A percentile compares a stretch with the other conserved stretches of the same genome.
Evolutionary conservation across 2,797 vertebrate species (phyloP).

Genomic region (Sebastolobus altivelis): DNA sequence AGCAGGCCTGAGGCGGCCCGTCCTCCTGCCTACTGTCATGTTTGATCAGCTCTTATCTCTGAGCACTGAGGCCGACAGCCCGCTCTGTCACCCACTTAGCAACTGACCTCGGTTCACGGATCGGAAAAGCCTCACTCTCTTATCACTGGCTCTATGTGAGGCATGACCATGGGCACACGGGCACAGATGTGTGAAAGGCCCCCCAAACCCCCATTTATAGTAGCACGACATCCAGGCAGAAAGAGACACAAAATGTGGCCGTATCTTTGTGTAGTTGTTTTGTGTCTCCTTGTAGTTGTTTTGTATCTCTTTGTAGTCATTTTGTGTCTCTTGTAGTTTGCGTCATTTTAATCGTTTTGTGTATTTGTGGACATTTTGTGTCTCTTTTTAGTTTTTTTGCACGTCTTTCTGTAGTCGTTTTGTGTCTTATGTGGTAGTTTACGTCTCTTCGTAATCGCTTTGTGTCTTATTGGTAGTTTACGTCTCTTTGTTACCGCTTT

Average conservation of each 20-base stretch:
- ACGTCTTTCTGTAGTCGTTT: not conserved
- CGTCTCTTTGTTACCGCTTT: no score
- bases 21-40: conserved; percentile 3
- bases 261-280: not conserved
- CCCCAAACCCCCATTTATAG: no score
- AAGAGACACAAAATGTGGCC: not conserved
- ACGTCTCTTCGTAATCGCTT: no score
- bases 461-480: no score
- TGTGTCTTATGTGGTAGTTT: not conserved
- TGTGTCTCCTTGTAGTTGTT: not conserved
- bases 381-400: not conserved
- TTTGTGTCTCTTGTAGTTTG: no score
- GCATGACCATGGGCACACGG: not conserved
- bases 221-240: not conserved
- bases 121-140: not conserved
- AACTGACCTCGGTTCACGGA: not conserved
- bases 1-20: not conserved
- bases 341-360: no score
- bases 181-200: not conserved
- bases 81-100: not conserved
- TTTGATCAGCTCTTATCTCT: conserved; percentile 52
- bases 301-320: not conserved
- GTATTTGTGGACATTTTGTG: not conserved
- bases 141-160: not conserved
- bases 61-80: not conserved